These are phyloP conservation scores for Drosophila saltans DNA, from an alignment of 1,140 invertebrate species.

Conservation along the genomic window DNA sequence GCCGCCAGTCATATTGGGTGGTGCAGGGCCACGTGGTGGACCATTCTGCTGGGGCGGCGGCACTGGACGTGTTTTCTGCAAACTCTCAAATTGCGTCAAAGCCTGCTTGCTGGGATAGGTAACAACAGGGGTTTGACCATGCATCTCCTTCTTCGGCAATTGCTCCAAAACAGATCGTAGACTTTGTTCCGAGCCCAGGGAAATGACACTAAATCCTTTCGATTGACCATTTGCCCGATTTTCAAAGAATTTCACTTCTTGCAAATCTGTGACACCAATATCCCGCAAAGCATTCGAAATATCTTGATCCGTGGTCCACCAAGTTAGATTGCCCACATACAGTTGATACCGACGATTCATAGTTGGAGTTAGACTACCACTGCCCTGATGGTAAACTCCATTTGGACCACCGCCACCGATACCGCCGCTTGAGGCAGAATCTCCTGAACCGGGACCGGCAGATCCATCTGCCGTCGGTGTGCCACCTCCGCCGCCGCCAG, in stretches of 20 bases:
- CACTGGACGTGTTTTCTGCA: constrained; percentile 93
- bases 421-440: constrained; percentile 45
- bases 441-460: constrained; percentile 58
- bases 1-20: constrained; percentile 78
- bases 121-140: constrained; percentile 97
- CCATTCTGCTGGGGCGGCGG: constrained; percentile 87
- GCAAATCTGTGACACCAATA: constrained; percentile 95
- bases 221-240: constrained; percentile 99
- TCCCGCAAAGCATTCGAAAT: constrained; percentile 93
- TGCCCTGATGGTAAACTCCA: constrained; percentile 88
- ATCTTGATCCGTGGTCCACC: constrained; percentile 99
- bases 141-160: constrained; percentile 96
- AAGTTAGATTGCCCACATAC: constrained; percentile 97
- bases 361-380: constrained; percentile 88
- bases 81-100: constrained; percentile 92
- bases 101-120: constrained; percentile 97
- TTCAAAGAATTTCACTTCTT: constrained; percentile 99
- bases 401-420: constrained; percentile 82
- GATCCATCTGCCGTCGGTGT: constrained; percentile 71
- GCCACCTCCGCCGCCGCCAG: constrained; percentile 84
- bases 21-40: constrained; percentile 82
- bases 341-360: constrained; percentile 92
- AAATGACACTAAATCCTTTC: constrained; percentile 98
- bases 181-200: constrained; percentile 95
- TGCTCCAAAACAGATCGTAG: constrained; percentile 95